Evolutionary conservation across 2,797 vertebrate species (phyloP).

Genomic region (Kryptolebias ocellatus): DNA sequence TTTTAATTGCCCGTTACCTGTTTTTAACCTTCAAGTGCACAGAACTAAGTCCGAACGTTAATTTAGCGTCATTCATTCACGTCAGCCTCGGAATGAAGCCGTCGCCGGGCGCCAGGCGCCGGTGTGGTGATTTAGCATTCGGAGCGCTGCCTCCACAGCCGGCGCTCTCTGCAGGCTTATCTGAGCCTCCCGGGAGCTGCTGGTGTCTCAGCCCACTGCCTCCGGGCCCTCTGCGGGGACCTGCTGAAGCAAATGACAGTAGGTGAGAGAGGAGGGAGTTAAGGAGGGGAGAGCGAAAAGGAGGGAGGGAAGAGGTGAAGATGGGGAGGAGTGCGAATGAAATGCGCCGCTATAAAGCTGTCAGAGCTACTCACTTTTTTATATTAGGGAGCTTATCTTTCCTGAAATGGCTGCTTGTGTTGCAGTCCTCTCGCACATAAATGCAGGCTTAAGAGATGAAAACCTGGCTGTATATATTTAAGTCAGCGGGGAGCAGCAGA

Average conservation of each 20-base stretch:
- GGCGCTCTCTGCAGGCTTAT: conserved; percentile 65
- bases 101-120: conserved; percentile 32
- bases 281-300: conserved; percentile 6
- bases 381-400: conserved; percentile 73
- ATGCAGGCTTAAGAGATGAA: conserved; percentile 72
- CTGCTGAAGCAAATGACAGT: conserved; percentile 60
- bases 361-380: conserved; percentile 75
- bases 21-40: conserved; percentile 15
- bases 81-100: conserved; percentile 48
- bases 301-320: conserved; percentile 28
- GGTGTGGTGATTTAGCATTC: conserved; percentile 64
- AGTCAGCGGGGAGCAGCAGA: conserved; percentile 46
- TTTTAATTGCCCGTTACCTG: conserved; percentile 15
- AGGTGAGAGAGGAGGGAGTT: conserved; percentile 29
- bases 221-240: conserved; percentile 57
- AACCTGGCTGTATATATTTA: conserved; percentile 66
- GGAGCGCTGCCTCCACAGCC: conserved; percentile 47
- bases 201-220: conserved; percentile 67
- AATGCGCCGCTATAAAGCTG: conserved; percentile 76
- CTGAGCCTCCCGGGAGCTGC: conserved; percentile 64
- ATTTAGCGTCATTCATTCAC: conserved; percentile 26
- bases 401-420: conserved; percentile 59
- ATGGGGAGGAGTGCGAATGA: conserved; percentile 62
- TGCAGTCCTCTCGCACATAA: conserved; percentile 62
- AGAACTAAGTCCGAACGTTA: background rate